Evolutionary conservation across 37 sponge, comb jelly and placozoan genomes (phyloP).

Genomic region (Spongilla lacustris): DNA sequence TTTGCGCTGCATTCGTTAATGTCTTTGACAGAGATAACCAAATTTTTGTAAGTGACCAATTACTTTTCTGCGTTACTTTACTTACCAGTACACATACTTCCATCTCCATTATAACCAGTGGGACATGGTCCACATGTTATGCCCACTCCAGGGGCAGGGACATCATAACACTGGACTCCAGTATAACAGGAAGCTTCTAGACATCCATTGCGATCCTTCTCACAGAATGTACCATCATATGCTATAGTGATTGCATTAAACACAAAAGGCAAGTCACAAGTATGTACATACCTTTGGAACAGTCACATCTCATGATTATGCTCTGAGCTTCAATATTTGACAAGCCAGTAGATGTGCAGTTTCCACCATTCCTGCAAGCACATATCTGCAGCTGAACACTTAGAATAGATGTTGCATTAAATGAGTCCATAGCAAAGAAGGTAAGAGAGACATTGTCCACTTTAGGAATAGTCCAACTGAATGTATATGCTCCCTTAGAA

Average conservation of each 20-base stretch:
- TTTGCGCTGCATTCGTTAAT: not conserved
- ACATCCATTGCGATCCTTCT: conserved; percentile 2
- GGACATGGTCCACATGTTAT: conserved; percentile 8
- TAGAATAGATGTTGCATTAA: not conserved
- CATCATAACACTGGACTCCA: conserved; percentile 15
- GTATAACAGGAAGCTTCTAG: not conserved
- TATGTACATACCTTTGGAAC: not conserved
- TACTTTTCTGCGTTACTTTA: not conserved
- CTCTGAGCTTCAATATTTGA: not conserved
- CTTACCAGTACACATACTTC: not conserved
- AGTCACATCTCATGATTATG: not conserved
- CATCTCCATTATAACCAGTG: not conserved
- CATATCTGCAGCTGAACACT: conserved; percentile 5
- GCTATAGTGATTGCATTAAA: not conserved
- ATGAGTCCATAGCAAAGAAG: not conserved
- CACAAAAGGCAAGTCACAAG: not conserved
- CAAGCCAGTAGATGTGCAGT: not conserved
- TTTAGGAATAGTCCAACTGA: not conserved
- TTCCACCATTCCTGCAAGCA: conserved; percentile 3
- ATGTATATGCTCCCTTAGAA: not conserved
- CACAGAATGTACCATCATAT: not conserved
- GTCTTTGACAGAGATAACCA: not conserved
- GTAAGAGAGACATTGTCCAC: not conserved
- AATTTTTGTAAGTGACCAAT: not conserved
- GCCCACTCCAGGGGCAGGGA: not conserved